phyloP scores from a whole-genome alignment of 2,113 vertebrate species.

The Psilopsiagon aurifrons region DNA sequence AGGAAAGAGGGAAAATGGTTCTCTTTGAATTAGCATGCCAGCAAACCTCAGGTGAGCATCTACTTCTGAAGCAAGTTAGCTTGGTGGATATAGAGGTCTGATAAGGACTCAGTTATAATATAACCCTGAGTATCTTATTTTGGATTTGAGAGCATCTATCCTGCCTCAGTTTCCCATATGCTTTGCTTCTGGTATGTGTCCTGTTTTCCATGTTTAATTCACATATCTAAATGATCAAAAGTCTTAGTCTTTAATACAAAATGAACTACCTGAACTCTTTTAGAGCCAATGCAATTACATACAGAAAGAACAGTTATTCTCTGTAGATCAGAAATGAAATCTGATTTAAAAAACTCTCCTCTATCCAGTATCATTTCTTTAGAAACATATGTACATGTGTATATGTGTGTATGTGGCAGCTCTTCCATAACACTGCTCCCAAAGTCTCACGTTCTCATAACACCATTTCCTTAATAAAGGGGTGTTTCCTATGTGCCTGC shows the following conservation, averaged over 20 bases:
- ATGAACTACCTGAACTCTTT: neutral
- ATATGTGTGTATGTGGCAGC: neutral
- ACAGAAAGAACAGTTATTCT: neutral
- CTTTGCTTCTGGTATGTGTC: neutral
- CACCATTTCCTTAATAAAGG: neutral
- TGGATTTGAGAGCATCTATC: neutral
- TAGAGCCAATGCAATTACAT: neutral
- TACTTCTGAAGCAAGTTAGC: neutral
- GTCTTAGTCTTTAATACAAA: neutral
- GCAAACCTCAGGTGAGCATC: neutral
- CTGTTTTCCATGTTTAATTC: neutral
- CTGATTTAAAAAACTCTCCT: neutral
- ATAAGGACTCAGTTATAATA: neutral
- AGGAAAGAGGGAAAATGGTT: neutral
- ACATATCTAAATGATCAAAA: neutral
- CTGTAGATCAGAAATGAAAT: neutral
- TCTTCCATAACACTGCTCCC: neutral
- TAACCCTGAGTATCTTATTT: neutral
- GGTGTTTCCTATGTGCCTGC: neutral
- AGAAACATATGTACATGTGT: accelerated
- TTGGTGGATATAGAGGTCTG: neutral
- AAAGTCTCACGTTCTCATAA: neutral
- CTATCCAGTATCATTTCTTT: accelerated
- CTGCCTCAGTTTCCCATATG: neutral
- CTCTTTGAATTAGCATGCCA: neutral